Base-by-base conservation (phyloP, 1,140 invertebrate genomes). In the Brevipalpus yothersi region DNA sequence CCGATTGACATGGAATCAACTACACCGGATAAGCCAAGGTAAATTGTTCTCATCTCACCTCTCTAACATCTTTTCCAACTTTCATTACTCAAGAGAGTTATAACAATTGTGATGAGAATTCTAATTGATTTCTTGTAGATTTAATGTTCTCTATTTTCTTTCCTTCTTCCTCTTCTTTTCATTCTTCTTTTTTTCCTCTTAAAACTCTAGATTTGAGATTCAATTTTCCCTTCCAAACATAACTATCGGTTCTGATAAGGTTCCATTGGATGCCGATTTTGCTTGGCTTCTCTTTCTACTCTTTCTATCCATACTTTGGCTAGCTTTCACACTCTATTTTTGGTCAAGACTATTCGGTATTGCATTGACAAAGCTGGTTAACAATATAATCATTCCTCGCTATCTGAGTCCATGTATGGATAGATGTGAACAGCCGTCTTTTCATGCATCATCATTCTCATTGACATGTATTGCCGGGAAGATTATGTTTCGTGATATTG, bases 401-500 rank as follows among this genome's bases (percentile, higher is more conserved):
- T 68, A 81, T 84, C 64, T 79, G 43, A 55, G 51, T 53, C 7
- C 19, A 19, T 41, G 2, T 58, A 47, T 7, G 13, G 51, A 58
- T 19, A 58, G 40, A 41, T 17, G 39, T n/a, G 15, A 40, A 12
- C 58, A 51, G 13, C 49, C 45, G 2, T 59, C 60, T 41, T 56
- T 61, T 13, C 12, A 58, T 41, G 60, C 60, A 31, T 90, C 91
- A 61, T 95, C 93, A 15, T 82, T 97, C 66, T 90, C 89, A 2
- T 73, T 94, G 43, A 91, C 91, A 73, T 85, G 89, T 39, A 75
- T 97, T 62, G 89, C 90, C 63, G 94, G 94, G 3, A 97, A 97
- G 75, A 84, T 97, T 47, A 98, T 98, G 93, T 95, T 97, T 74
- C 77, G 91, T 64, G 89, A 96, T 76, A 79, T 97, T 67, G 82